Evolutionary conservation across 2,888 invertebrate species (phyloP).

Genomic region (Rhingia rostrata): DNA sequence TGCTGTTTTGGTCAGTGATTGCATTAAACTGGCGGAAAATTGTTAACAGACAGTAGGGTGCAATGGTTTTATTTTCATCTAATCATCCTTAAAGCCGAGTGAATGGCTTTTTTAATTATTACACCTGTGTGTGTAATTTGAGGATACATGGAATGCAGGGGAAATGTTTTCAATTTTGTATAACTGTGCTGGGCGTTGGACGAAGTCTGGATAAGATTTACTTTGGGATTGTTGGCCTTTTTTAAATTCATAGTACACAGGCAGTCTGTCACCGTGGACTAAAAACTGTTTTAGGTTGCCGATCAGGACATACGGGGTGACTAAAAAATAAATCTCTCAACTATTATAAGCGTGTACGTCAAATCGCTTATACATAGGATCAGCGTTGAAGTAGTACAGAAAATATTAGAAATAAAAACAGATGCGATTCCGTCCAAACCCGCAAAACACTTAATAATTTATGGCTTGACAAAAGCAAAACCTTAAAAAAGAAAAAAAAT

Average conservation of each 20-base stretch:
- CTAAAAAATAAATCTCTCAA: too few relatives aligned
- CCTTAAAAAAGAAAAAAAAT: too few relatives aligned
- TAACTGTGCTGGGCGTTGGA: slow-evolving; percentile 21
- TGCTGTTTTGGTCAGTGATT: slow-evolving; percentile 28
- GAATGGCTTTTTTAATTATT: slow-evolving; percentile 39
- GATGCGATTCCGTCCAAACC: too few relatives aligned
- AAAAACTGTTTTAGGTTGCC: too few relatives aligned
- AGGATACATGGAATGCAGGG: slow-evolving; percentile 43
- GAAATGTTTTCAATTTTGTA: slow-evolving; percentile 51
- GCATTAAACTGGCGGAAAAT: slow-evolving; percentile 50
- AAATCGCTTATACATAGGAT: too few relatives aligned
- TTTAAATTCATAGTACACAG: neutral
- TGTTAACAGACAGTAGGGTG: slow-evolving; percentile 6
- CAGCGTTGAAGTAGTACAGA: too few relatives aligned
- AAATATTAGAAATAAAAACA: too few relatives aligned
- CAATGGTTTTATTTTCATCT: slow-evolving; percentile 39
- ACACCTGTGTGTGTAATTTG: slow-evolving; percentile 54
- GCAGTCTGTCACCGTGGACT: too few relatives aligned
- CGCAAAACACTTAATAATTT: too few relatives aligned
- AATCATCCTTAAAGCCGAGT: slow-evolving; percentile 14
- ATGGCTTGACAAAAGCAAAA: too few relatives aligned
- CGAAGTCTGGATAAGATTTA: neutral
- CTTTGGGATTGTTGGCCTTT: slow-evolving; percentile 4
- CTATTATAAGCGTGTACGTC: too few relatives aligned
- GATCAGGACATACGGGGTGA: too few relatives aligned